Percentiles rank a stretch among this genome's conserved stretches.
phyloP scores from a whole-genome alignment of 2,888 invertebrate species.

The Itoplectis maculator region DNA sequence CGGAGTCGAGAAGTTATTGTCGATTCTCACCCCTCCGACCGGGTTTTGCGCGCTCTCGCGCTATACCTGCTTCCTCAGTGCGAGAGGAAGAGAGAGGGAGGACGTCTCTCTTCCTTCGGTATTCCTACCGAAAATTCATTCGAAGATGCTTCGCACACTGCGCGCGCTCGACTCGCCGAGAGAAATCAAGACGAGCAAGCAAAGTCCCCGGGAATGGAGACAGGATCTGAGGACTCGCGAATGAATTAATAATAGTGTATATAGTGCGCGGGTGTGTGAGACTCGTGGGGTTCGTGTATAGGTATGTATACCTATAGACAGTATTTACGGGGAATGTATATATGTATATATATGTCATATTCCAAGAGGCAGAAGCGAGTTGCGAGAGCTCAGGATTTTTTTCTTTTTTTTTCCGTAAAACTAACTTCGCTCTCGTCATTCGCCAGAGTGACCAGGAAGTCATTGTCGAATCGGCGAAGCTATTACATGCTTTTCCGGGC shows the following conservation, averaged over 20 bases:
- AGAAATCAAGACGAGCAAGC: slow-evolving; percentile 62
- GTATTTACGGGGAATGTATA: not conserved
- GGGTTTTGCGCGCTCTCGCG: slow-evolving; percentile 63
- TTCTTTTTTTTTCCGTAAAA: not conserved
- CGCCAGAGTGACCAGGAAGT: slow-evolving; percentile 20
- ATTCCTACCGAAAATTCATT: slow-evolving; percentile 63
- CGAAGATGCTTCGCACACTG: slow-evolving; percentile 60
- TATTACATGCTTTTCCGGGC: slow-evolving; percentile 4
- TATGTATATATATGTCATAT: not conserved
- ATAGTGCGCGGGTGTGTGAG: no score
- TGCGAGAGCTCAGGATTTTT: slow-evolving; percentile 7
- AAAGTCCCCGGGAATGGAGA: slow-evolving; percentile 31
- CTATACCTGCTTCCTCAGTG: no score
- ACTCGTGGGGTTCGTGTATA: not conserved
- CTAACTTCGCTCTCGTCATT: not conserved
- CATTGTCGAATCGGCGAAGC: slow-evolving; percentile 22
- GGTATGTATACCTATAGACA: not conserved
- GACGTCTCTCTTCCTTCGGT: slow-evolving; percentile 54
- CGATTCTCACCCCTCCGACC: slow-evolving; percentile 78
- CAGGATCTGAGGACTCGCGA: slow-evolving; percentile 49
- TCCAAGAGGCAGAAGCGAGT: slow-evolving; percentile 6
- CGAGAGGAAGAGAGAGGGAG: no score
- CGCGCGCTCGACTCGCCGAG: slow-evolving; percentile 42
- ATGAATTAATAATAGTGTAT: not conserved
- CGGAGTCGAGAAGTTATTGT: slow-evolving; percentile 84